Conservation (phyloP, 2,888 invertebrate genomes). For the Drosophila antonietae region DNA sequence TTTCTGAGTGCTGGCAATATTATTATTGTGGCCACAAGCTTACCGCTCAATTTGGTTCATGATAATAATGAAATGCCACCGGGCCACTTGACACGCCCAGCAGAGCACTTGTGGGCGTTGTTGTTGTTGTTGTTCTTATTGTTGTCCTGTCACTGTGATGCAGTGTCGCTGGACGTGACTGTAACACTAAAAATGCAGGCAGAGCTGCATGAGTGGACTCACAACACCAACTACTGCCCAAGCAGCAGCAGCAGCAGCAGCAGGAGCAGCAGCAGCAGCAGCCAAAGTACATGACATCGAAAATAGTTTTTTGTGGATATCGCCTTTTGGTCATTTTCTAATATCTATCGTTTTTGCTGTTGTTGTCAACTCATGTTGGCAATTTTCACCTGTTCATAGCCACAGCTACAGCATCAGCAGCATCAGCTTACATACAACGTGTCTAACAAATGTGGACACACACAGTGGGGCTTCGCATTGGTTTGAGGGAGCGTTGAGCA, state of each 20-base stretch:
- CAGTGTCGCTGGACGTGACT: conserved; percentile 69
- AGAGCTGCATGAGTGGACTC: not conserved
- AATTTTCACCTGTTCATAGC: conserved; percentile 74
- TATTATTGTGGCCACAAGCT: conserved; percentile 55
- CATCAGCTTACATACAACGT: conserved; percentile 52
- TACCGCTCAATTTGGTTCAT: conserved; percentile 66
- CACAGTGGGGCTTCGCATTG: not conserved
- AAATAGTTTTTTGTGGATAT: conserved; percentile 64
- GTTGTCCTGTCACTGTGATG: conserved; percentile 40
- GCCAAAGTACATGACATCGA: conserved; percentile 64
- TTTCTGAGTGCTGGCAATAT: conserved; percentile 38
- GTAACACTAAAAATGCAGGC: conserved; percentile 65
- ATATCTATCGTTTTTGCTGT: conserved; percentile 42
- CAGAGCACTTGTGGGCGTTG: conserved; percentile 23
- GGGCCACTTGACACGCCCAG: conserved; percentile 48
- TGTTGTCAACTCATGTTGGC: conserved; percentile 79
- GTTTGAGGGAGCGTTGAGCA: not conserved
- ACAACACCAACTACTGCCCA: conserved; percentile 18
- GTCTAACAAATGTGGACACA: conserved; percentile 64
- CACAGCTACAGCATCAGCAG: conserved; percentile 31
- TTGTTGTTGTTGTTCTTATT: conserved; percentile 4
- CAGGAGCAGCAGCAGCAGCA: conserved; percentile 3
- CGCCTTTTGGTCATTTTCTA: conserved; percentile 68
- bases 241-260: too few relatives aligned
- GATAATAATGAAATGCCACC: conserved; percentile 63